A percentile compares a stretch with the other conserved stretches of the same genome.
phyloP scores from a whole-genome alignment of 2,797 vertebrate species.

The Lemur catta region DNA sequence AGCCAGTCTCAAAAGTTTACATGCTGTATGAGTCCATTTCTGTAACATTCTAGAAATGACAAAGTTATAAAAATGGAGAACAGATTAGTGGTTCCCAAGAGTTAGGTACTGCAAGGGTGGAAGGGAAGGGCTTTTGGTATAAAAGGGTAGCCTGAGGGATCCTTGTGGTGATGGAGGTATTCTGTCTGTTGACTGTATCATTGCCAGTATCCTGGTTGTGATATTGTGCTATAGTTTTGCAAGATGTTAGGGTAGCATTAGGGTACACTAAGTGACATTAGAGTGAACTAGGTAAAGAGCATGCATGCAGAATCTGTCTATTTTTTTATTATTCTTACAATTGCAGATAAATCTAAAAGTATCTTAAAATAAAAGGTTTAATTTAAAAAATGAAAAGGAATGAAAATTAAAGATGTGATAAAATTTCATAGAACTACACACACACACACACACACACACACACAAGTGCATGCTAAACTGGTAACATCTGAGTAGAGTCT shows the following conservation, averaged over 20 bases:
- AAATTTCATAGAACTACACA: not conserved
- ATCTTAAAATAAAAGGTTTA: not conserved
- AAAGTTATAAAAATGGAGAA: not conserved
- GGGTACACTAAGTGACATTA: not conserved
- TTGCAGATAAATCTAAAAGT: not conserved
- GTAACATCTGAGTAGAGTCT: not conserved
- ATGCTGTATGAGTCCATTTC: not conserved
- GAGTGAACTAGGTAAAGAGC: not conserved
- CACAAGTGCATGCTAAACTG: not conserved
- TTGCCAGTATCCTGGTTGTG: too few species aligned
- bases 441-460: not conserved
- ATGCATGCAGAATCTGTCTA: not conserved
- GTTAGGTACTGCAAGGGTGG: too few species aligned
- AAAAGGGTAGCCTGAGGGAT: not conserved
- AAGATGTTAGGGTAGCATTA: not conserved
- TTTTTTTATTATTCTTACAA: not conserved
- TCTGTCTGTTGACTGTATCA: not conserved
- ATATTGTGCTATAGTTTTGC: not conserved
- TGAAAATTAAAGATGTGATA: not conserved
- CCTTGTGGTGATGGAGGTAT: not conserved
- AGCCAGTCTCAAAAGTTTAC: not conserved
- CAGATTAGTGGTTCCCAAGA: not conserved
- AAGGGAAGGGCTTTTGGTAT: not conserved
- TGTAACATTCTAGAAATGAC: not conserved
- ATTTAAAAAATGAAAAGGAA: not conserved